A percentile compares a stretch with the other conserved stretches of the same genome.
Evolutionary conservation across 2,113 vertebrate species (phyloP).

Genomic region (Petromus typicus): DNA sequence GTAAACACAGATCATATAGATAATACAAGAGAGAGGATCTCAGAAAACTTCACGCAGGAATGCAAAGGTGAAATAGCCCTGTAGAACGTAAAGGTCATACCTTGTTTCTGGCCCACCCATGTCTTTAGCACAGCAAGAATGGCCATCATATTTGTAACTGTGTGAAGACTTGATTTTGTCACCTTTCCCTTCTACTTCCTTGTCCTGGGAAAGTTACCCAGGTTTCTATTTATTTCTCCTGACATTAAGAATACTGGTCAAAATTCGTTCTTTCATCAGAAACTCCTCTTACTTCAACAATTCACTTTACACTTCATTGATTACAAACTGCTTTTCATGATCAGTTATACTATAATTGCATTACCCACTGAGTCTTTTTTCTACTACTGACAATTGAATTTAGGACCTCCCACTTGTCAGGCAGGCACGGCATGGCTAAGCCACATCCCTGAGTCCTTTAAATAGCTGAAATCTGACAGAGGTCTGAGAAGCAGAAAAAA

Average conservation of each 20-base stretch:
- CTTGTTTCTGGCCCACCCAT: not conserved
- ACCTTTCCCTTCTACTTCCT: not conserved
- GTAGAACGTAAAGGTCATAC: not conserved
- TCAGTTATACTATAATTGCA: not conserved
- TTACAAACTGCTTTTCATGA: not conserved
- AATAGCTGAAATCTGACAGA: not conserved
- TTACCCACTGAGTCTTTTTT: not conserved
- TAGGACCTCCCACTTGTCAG: too few species aligned
- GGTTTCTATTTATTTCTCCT: not conserved
- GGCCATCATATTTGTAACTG: not conserved
- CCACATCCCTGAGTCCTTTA: not conserved
- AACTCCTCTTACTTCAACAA: not conserved
- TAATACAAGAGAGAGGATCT: not conserved
- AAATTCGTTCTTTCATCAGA: not conserved
- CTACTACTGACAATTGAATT: too few species aligned
- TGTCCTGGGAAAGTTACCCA: not conserved
- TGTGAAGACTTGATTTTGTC: not conserved
- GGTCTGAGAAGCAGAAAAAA: not conserved
- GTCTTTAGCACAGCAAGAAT: not conserved
- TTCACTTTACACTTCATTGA: not conserved
- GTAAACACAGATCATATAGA: not conserved
- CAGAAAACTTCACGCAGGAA: not conserved
- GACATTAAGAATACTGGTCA: not conserved
- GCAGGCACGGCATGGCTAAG: too few species aligned
- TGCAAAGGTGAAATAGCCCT: not conserved